Base-by-base conservation (phyloP, 2,888 invertebrate genomes). In the Netelia melanura region DNA sequence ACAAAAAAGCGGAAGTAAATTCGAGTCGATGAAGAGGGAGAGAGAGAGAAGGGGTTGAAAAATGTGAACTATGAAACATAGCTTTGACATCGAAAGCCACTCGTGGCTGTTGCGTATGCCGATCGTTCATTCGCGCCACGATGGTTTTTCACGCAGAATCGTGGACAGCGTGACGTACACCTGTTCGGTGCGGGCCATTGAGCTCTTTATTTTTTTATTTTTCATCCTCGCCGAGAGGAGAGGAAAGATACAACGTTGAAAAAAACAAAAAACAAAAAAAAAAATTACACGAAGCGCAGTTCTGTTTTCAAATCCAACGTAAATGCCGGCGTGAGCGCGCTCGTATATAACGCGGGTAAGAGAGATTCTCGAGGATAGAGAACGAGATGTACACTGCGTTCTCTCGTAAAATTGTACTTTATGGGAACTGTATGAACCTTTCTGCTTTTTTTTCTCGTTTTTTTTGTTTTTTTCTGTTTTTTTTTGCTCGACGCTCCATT, bases 321-420 rank as follows among this genome's bases (percentile, higher is more conserved):
- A 68, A 38, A 61, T 38, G 71, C 21, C 5, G 17, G 48, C 58
- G 61, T 70, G n/a, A 9, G 30, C 23, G 61, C 30, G 38, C 48
- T 48, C 48, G 14, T 14, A 48, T 48, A 48, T 48, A 48, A 48
- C 10, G 11, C 11, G 48, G 11, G 48, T 48, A 14, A 14, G 11
- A 48, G 48, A 48, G 14, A 48, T 14, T 14, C 48, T 48, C 48
- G 14, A 48, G 48, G 14, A 48, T 48, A 48, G 11, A 48, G 48
- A 48, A 48, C 48, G 48, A 48, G 11, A 48, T 38, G 6, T 44
- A 70, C 30, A 48, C n/a, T 17, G 44, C 23, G 11, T 21, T 25
- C 52, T 54, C 61, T 67, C 67, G 78, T 74, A 74, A 83, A 83
- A 74, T 38, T 61, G 44, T 54, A 74, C n/a, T 83, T 83, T 83